Conservation (phyloP, 2,113 vertebrate genomes). For the Aphelocoma coerulescens region DNA sequence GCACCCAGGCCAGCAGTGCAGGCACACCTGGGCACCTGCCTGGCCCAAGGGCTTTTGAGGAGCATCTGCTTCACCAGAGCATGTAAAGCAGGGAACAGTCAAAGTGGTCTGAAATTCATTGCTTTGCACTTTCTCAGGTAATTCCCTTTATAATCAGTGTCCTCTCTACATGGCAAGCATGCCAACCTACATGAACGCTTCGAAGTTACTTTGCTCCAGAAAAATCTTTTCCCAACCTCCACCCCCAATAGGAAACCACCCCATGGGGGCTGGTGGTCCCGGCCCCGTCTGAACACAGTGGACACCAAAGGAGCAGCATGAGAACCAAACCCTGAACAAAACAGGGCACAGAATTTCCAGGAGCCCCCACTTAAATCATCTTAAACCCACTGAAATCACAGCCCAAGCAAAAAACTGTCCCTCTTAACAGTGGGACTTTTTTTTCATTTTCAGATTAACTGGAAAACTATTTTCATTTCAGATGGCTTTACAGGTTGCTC, state of each 20-base stretch:
- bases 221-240: not conserved
- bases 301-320: not conserved
- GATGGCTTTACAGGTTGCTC: not conserved
- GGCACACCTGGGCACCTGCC: not conserved
- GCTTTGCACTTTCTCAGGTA: not conserved
- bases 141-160: not conserved
- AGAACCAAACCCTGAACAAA: not conserved
- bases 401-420: not conserved
- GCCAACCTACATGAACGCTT: fast-evolving
- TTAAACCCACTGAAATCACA: not conserved
- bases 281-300: not conserved
- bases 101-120: not conserved
- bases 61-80: not conserved
- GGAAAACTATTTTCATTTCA: conserved; percentile 10
- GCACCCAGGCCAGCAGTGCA: not conserved
- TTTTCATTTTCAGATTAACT: not conserved
- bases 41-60: not conserved
- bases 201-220: not conserved
- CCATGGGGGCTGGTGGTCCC: fast-evolving
- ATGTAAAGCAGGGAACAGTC: not conserved
- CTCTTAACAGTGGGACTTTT: not conserved
- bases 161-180: not conserved
- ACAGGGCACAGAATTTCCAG: not conserved
- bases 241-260: fast-evolving
- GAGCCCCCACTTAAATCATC: not conserved